Evolutionary conservation across 2,113 vertebrate genomes (phyloP).

Genomic region (Colaptes auratus): DNA sequence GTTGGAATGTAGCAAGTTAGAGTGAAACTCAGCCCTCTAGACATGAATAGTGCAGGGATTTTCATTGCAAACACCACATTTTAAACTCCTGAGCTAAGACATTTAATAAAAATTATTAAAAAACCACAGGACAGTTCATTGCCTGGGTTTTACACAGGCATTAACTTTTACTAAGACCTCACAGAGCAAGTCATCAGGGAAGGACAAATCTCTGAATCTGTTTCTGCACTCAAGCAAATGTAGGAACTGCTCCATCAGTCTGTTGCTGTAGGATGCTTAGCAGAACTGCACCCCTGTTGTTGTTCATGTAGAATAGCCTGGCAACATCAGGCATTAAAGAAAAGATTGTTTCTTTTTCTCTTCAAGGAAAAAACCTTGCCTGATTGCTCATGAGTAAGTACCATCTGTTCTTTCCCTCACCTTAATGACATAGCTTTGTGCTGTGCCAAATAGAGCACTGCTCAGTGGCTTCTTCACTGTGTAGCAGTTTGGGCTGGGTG

Average conservation of each 20-base stretch:
- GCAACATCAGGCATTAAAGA: not conserved
- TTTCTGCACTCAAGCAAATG: not conserved
- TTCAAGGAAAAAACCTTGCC: not conserved
- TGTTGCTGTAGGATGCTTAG: not conserved
- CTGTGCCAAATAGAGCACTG: not conserved
- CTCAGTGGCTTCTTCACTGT: not conserved
- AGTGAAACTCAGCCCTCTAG: not conserved
- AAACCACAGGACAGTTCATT: not conserved
- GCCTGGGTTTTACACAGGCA: not conserved
- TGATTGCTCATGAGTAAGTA: not conserved
- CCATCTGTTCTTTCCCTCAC: not conserved
- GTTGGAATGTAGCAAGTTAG: not conserved
- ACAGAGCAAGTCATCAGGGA: not conserved
- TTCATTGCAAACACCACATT: not conserved
- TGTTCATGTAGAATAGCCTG: not conserved
- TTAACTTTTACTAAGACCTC: not conserved
- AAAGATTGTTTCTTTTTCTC: not conserved
- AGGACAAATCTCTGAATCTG: not conserved
- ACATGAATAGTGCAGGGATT: not conserved
- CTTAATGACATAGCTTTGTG: rapidly evolving
- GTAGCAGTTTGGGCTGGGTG: too few relatives aligned
- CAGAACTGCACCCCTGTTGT: not conserved
- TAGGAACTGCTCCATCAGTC: not conserved
- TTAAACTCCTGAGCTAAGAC: not conserved
- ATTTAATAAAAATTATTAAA: not conserved